Percentiles rank a stretch among this genome's conserved stretches.
Conservation (phyloP, 2,797 vertebrate species). For the Macroramphosus scolopax region DNA sequence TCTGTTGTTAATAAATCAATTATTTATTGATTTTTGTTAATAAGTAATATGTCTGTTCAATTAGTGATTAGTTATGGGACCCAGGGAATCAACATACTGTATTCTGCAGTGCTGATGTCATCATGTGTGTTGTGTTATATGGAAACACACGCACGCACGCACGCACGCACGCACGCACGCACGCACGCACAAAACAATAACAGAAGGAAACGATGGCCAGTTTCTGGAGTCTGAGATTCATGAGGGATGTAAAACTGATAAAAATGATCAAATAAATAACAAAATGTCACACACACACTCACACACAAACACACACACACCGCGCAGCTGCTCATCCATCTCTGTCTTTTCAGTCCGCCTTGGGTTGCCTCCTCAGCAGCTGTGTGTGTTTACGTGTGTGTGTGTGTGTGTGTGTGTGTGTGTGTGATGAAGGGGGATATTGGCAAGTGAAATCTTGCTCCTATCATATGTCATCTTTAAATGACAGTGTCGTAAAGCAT, state of each 20-base stretch:
- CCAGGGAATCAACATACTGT: conserved; percentile 30
- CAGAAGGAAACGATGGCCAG: too few relatives aligned
- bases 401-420: conserved; percentile 15
- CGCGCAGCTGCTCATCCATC: too few relatives aligned
- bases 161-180: conserved; percentile 5
- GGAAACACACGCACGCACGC: conserved; percentile 8
- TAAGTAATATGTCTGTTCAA: conserved; percentile 68
- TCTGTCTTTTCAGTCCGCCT: conserved; percentile 16
- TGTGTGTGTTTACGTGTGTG: conserved; percentile 33
- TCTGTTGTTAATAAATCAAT: conserved; percentile 69
- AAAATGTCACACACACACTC: conserved; percentile 7
- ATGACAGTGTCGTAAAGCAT: conserved; percentile 72
- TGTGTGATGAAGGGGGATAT: conserved; percentile 33
- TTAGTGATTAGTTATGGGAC: conserved; percentile 64
- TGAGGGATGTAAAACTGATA: conserved; percentile 45
- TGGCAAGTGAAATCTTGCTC: conserved; percentile 45
- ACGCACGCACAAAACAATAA: not conserved
- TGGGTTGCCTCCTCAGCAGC: conserved; percentile 46
- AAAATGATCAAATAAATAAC: too few relatives aligned
- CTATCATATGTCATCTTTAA: conserved; percentile 76
- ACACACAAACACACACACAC: conserved; percentile 14
- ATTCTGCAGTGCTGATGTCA: conserved; percentile 18
- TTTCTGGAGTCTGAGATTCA: conserved; percentile 36
- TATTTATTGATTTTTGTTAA: conserved; percentile 65
- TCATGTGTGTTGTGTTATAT: conserved; percentile 11